Conservation (phyloP, 2,888 invertebrate genomes). For the Coleophora deauratella region DNA sequence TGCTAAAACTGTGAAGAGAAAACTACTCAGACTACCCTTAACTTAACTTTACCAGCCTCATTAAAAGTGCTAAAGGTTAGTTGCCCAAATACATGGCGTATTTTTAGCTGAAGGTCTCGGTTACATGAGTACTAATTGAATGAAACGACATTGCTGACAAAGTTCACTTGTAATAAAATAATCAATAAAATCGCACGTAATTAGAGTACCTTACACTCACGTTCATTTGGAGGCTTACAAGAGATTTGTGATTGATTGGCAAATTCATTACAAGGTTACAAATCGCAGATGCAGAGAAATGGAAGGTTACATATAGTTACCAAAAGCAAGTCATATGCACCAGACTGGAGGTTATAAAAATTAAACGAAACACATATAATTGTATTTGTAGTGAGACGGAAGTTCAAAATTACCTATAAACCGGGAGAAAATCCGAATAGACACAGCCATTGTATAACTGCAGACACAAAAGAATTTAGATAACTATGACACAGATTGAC, state of each 20-base stretch:
- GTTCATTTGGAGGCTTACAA: no score
- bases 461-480: constrained; percentile 27
- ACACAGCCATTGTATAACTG: constrained; percentile 69
- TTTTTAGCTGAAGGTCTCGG: constrained; percentile 67
- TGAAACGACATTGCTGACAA: constrained; percentile 39
- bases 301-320: no score
- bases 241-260: no score
- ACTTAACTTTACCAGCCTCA: no score
- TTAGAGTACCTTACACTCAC: no score
- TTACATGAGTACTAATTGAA: constrained; percentile 37
- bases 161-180: neutral
- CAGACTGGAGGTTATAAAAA: neutral
- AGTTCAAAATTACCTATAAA: constrained; percentile 63
- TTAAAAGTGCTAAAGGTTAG: no score
- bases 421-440: constrained; percentile 72
- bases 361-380: neutral
- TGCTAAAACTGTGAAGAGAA: no score
- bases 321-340: no score
- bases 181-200: neutral
- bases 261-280: no score
- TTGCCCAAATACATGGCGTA: constrained; percentile 25
- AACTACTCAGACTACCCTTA: no score
- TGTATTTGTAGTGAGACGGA: no score
- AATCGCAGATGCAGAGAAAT: no score
- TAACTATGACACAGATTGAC: constrained; percentile 55